Percentiles rank a stretch among this genome's conserved stretches.
Conservation (phyloP, 1,140 invertebrate genomes). For the Cyclargus thomasi region DNA sequence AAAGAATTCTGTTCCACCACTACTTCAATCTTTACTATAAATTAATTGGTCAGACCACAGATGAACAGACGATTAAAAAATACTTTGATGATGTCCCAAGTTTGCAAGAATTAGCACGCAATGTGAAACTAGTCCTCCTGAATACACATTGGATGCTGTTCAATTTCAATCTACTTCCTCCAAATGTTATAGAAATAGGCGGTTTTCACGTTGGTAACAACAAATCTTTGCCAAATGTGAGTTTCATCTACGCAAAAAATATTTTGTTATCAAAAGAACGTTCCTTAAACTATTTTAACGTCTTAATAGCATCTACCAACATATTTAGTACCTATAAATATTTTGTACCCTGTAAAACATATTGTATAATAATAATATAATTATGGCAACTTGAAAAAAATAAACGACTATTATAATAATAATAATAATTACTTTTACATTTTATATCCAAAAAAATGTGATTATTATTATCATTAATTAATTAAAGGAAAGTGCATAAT, state of each 20-base stretch:
- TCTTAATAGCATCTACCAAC: no score
- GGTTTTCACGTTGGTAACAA: not conserved
- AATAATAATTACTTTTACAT: no score
- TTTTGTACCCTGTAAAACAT: no score
- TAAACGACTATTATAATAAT: no score
- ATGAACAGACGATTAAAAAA: not conserved
- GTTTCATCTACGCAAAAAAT: not conserved
- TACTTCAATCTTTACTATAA: conserved; percentile 10
- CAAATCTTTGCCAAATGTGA: not conserved
- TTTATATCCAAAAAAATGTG: no score
- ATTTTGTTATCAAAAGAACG: conserved; percentile 2
- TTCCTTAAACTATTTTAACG: no score
- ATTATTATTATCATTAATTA: no score
- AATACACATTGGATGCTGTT: not conserved
- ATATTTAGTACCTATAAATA: no score
- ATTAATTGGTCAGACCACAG: not conserved
- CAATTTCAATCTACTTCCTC: not conserved
- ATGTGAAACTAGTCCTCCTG: not conserved
- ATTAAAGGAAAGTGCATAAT: no score
- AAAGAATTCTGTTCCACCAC: not conserved
- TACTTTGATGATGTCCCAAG: conserved; percentile 1
- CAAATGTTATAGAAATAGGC: conserved; percentile 3
- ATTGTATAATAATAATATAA: no score
- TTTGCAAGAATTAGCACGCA: conserved; percentile 3
- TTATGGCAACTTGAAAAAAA: no score